phyloP scores from a whole-genome alignment of 1,140 invertebrate genomes.

The Gonatopus flavifemur region DNA sequence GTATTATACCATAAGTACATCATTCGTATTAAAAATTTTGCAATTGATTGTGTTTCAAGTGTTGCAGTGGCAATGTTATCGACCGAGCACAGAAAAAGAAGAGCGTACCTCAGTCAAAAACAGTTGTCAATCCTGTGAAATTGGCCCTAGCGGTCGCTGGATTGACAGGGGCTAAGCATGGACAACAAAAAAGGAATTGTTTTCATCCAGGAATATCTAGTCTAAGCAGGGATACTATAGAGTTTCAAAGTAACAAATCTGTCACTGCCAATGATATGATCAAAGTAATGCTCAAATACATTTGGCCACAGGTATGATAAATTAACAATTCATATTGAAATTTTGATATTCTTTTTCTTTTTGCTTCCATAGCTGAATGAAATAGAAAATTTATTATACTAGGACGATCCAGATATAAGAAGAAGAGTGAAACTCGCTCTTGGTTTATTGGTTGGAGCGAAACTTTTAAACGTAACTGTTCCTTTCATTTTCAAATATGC shows the following conservation, averaged over 20 bases:
- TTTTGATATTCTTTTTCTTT: slow-evolving; percentile 3
- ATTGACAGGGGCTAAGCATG: slow-evolving; percentile 53
- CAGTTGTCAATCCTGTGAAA: slow-evolving; percentile 45
- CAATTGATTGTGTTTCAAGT: slow-evolving; percentile 39
- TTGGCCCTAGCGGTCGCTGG: slow-evolving; percentile 39
- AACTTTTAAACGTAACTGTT: slow-evolving; percentile 88
- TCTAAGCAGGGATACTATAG: slow-evolving; percentile 66
- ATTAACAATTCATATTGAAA: slow-evolving; percentile 4
- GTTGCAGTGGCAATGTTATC: slow-evolving; percentile 50
- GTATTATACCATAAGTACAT: too few relatives aligned
- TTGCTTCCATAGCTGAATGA: too few relatives aligned
- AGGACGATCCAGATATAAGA: slow-evolving; percentile 79
- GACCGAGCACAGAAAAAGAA: slow-evolving; percentile 51
- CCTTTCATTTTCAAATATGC: slow-evolving; percentile 97
- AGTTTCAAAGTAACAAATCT: slow-evolving; percentile 59
- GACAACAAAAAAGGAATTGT: slow-evolving; percentile 75
- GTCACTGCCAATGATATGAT: slow-evolving; percentile 82
- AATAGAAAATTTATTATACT: slow-evolving; percentile 16
- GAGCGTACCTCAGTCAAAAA: slow-evolving; percentile 47
- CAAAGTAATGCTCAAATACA: slow-evolving; percentile 84
- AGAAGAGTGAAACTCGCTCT: slow-evolving; percentile 85
- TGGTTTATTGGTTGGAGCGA: slow-evolving; percentile 76
- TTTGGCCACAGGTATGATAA: slow-evolving; percentile 86
- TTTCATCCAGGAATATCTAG: slow-evolving; percentile 85
- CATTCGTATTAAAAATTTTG: too few relatives aligned